These are phyloP conservation scores for Sphinx pinastri DNA, from an alignment of 2,888 invertebrate genomes.

Conservation along the genomic window DNA sequence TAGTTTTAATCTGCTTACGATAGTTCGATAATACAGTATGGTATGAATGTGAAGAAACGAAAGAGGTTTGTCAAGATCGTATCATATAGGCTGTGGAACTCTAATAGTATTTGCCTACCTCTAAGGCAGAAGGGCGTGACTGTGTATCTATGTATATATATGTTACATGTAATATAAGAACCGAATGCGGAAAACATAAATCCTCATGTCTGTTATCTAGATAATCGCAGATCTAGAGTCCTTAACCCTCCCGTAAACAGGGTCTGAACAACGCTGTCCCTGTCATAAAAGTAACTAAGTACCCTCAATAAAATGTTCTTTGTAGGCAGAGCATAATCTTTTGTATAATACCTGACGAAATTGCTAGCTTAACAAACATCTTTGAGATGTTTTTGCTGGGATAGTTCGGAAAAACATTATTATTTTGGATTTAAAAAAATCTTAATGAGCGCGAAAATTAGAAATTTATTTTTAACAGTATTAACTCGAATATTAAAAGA, in stretches of 20 bases:
- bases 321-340: slow-evolving; percentile 5
- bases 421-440: not conserved
- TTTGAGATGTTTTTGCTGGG: not conserved
- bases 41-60: too few species aligned
- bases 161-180: not conserved
- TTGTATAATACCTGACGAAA: slow-evolving; percentile 18
- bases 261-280: slow-evolving; percentile 7
- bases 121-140: too few species aligned
- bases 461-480: not conserved
- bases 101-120: too few species aligned
- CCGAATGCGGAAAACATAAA: not conserved
- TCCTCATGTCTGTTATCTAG: not conserved
- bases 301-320: slow-evolving; percentile 22
- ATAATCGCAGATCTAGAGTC: not conserved
- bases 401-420: not conserved
- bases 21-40: not conserved
- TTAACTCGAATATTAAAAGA: not conserved
- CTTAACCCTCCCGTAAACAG: not conserved
- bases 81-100: too few species aligned
- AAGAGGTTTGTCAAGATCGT: too few species aligned
- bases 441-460: not conserved
- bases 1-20: not conserved
- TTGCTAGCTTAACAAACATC: slow-evolving; percentile 11
- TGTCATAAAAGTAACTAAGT: slow-evolving; percentile 25
- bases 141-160: too few species aligned